phyloP scores from a whole-genome alignment of 2,797 vertebrate species.

The Psittacula echo region DNA sequence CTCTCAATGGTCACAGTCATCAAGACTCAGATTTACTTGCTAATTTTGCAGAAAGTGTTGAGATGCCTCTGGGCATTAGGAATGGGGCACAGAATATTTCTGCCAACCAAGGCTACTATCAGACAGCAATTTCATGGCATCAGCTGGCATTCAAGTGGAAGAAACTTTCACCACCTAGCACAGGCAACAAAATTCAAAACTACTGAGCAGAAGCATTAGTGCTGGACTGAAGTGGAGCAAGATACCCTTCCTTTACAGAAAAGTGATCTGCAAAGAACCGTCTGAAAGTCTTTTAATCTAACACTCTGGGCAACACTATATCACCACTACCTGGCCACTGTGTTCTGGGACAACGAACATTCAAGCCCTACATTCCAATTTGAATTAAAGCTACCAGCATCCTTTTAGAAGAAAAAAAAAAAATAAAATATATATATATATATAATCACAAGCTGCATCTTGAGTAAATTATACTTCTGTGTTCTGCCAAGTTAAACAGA shows the following conservation, averaged over 20 bases:
- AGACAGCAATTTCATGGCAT: background rate
- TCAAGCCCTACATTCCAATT: background rate
- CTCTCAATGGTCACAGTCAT: background rate
- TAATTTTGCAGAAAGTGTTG: background rate
- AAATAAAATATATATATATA: background rate
- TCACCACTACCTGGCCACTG: background rate
- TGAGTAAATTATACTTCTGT: background rate
- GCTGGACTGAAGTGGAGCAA: background rate
- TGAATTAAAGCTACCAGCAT: background rate
- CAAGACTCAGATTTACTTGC: background rate
- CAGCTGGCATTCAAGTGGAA: background rate
- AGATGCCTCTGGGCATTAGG: background rate
- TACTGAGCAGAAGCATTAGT: background rate
- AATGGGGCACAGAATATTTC: background rate
- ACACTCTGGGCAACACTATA: background rate
- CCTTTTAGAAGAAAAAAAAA: background rate
- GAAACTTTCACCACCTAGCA: background rate
- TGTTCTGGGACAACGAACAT: background rate
- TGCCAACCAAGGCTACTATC: background rate
- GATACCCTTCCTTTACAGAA: background rate
- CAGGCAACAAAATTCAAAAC: background rate
- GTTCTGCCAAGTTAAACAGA: conserved; percentile 3
- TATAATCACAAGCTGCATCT: background rate
- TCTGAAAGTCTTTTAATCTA: background rate
- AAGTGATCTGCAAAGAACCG: background rate